Evolutionary conservation across 2,888 invertebrate species (phyloP).

Genomic region (Margaritifera margaritifera): DNA sequence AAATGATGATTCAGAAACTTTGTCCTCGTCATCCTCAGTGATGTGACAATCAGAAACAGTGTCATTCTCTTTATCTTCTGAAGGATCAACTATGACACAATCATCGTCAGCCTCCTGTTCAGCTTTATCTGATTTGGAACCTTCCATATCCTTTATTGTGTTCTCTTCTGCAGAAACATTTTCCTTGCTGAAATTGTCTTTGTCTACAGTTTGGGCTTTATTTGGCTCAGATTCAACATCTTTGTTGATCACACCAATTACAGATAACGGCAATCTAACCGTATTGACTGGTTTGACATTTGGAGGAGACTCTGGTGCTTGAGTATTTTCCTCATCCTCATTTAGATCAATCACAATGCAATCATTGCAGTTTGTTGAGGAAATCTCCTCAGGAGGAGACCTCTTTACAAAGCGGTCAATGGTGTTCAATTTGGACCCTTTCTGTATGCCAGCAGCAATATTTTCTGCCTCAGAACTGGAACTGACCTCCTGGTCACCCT

Average conservation of each 20-base stretch:
- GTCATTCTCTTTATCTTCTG: conserved; percentile 10
- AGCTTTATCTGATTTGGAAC: too few species aligned
- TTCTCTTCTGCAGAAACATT: conserved; percentile 7
- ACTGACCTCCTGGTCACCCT: conserved; percentile 63
- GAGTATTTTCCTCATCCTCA: conserved; percentile 14
- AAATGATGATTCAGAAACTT: conserved; percentile 22
- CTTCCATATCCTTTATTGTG: too few species aligned
- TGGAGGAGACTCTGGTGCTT: too few species aligned
- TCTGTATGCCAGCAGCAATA: conserved; percentile 24
- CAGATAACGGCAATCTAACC: too few species aligned
- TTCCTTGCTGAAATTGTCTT: not conserved
- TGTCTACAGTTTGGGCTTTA: not conserved
- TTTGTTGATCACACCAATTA: too few species aligned
- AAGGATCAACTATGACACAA: not conserved
- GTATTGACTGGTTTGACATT: too few species aligned
- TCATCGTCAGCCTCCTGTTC: too few species aligned
- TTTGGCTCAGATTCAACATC: not conserved
- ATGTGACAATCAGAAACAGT: not conserved
- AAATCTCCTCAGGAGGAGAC: conserved; percentile 50
- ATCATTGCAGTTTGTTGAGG: conserved; percentile 54
- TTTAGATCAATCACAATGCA: conserved; percentile 54
- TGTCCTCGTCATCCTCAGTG: conserved; percentile 10
- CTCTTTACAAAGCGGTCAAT: conserved; percentile 48
- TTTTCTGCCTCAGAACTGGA: conserved; percentile 64
- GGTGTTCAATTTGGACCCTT: conserved; percentile 36